Evolutionary conservation across 1,140 invertebrate species (phyloP).

Genomic region (Micrasema longulum): DNA sequence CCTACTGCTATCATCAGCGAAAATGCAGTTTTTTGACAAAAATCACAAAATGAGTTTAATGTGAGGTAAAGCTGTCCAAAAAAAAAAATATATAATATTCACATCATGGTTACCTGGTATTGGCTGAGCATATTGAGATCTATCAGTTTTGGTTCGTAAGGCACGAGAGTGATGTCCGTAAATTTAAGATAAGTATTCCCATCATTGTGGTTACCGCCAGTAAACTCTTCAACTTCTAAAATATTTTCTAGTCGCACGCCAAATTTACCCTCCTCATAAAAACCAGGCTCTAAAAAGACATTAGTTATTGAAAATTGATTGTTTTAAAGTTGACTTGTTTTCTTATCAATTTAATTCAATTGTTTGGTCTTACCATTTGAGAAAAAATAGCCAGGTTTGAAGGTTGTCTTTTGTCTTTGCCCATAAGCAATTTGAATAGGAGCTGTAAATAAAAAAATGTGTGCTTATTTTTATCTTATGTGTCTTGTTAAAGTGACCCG

Average conservation of each 20-base stretch:
- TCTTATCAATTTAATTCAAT: not conserved
- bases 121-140: conserved; percentile 81
- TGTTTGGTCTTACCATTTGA: conserved; percentile 75
- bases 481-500: too few relatives aligned
- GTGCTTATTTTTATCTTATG: too few relatives aligned
- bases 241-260: conserved; percentile 94
- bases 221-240: conserved; percentile 80
- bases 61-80: too few relatives aligned
- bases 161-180: conserved; percentile 88
- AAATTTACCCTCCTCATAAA: conserved; percentile 86
- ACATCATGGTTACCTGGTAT: conserved; percentile 80
- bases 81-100: too few relatives aligned
- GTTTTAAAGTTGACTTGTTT: too few relatives aligned
- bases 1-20: too few relatives aligned
- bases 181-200: conserved; percentile 76
- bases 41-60: too few relatives aligned
- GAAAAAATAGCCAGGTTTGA: conserved; percentile 88
- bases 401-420: conserved; percentile 67
- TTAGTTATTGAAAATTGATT: not conserved
- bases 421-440: conserved; percentile 76
- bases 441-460: conserved; percentile 67
- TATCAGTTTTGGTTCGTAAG: conserved; percentile 93
- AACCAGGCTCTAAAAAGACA: conserved; percentile 76
- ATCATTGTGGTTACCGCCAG: conserved; percentile 59
- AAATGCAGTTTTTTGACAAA: too few relatives aligned